Conservation (phyloP, 2,888 invertebrate species). For the Scrobipalpa costella region DNA sequence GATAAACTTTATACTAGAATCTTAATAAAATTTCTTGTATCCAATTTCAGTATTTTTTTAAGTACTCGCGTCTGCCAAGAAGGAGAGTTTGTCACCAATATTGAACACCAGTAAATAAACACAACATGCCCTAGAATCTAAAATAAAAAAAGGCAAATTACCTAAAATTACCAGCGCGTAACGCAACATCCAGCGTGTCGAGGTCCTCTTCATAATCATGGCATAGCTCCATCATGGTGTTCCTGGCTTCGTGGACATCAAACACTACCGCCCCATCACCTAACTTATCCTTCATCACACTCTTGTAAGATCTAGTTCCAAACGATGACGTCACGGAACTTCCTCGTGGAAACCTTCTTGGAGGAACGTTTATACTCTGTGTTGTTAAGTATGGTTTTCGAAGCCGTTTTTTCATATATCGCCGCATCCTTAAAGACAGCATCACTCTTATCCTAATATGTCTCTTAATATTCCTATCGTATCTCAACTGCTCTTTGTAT, state of each 20-base stretch:
- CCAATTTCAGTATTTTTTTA: too few species aligned
- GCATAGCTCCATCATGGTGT: conserved; percentile 70
- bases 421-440: conserved; percentile 83
- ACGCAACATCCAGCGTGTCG: conserved; percentile 72
- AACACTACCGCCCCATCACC: conserved; percentile 71
- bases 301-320: conserved; percentile 68
- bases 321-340: conserved; percentile 64
- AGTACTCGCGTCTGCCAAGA: too few species aligned
- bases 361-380: conserved; percentile 60
- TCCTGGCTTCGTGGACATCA: conserved; percentile 74
- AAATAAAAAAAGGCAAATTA: conserved; percentile 42
- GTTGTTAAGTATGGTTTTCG: conserved; percentile 38
- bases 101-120: background rate
- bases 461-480: conserved; percentile 82
- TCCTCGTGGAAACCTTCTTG: conserved; percentile 63
- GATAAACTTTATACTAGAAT: too few species aligned
- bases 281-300: conserved; percentile 68
- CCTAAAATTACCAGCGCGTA: conserved; percentile 80
- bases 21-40: too few species aligned
- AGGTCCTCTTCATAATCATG: conserved; percentile 74
- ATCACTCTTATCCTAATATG: conserved; percentile 85
- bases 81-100: background rate
- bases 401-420: conserved; percentile 68
- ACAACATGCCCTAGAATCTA: background rate
- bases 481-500: conserved; percentile 74